Evolutionary conservation across 2,888 invertebrate species (phyloP).

Genomic region (Gryllus longicercus): DNA sequence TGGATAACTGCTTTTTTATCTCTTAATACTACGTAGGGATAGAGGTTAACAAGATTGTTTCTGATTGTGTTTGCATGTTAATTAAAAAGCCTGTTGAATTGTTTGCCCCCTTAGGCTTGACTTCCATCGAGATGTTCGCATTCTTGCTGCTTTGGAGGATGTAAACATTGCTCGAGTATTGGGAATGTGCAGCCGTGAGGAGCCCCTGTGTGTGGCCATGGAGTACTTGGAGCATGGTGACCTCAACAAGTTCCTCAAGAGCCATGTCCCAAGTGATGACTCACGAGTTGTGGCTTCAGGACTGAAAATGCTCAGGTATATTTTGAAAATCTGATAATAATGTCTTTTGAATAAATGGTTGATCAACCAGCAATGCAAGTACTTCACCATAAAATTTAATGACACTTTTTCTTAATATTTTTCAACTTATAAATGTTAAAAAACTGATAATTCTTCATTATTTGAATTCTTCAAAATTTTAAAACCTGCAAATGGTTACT

Average conservation of each 20-base stretch:
- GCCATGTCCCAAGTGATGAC: constrained; percentile 49
- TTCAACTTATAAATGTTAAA: too few relatives aligned
- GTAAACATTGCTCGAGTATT: constrained; percentile 55
- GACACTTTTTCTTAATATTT: too few relatives aligned
- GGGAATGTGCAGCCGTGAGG: constrained; percentile 54
- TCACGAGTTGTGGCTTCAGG: constrained; percentile 41
- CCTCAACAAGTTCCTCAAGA: constrained; percentile 55
- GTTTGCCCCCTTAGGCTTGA: constrained; percentile 59
- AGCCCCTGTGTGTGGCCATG: constrained; percentile 56
- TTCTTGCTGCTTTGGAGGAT: constrained; percentile 72
- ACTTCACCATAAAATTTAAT: too few relatives aligned
- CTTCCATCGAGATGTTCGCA: constrained; percentile 81
- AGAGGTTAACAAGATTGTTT: too few relatives aligned
- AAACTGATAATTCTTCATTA: too few relatives aligned
- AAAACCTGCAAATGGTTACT: too few relatives aligned
- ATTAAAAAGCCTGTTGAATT: too few relatives aligned
- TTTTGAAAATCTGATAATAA: not conserved
- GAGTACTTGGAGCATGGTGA: constrained; percentile 61
- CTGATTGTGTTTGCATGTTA: too few relatives aligned
- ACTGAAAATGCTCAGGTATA: constrained; percentile 43
- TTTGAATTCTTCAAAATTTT: too few relatives aligned
- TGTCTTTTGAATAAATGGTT: not conserved
- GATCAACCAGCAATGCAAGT: too few relatives aligned
- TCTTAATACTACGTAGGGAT: too few relatives aligned
- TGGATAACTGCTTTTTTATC: too few relatives aligned